Conservation (phyloP, 1,140 invertebrate genomes). For the Daktulosphaira vitifoliae region DNA sequence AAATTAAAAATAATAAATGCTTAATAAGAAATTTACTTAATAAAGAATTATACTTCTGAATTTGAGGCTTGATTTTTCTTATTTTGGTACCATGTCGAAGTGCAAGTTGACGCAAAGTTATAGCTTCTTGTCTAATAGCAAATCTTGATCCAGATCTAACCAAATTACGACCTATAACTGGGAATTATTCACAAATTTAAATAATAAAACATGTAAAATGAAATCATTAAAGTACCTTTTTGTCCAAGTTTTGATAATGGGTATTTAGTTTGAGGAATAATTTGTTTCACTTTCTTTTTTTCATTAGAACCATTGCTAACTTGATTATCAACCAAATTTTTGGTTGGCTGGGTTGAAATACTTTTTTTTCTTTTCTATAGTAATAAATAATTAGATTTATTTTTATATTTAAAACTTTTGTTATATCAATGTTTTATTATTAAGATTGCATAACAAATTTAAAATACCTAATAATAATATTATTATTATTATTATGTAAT, state of each 20-base stretch:
- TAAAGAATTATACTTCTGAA: slow-evolving; percentile 1
- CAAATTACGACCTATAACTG: slow-evolving; percentile 17
- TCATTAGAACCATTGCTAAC: slow-evolving; percentile 2
- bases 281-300: background rate
- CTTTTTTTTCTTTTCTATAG: slow-evolving; percentile 28
- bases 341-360: background rate
- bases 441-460: too few relatives aligned
- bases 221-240: slow-evolving; percentile 1
- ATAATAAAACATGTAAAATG: too few relatives aligned
- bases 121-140: slow-evolving; percentile 22
- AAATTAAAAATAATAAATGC: too few relatives aligned
- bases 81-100: slow-evolving; percentile 17
- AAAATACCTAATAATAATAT: too few relatives aligned
- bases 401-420: background rate
- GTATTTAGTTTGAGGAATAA: background rate
- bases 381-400: background rate
- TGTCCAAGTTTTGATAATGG: slow-evolving; percentile 6
- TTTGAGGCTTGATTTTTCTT: background rate
- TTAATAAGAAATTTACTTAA: too few relatives aligned
- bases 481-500: too few relatives aligned
- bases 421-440: too few relatives aligned
- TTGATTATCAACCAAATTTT: background rate
- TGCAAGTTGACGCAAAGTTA: slow-evolving; percentile 14
- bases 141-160: slow-evolving; percentile 19
- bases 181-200: too few relatives aligned